Conservation (phyloP, 2,797 vertebrate species). For the Micrastur ruficollis region DNA sequence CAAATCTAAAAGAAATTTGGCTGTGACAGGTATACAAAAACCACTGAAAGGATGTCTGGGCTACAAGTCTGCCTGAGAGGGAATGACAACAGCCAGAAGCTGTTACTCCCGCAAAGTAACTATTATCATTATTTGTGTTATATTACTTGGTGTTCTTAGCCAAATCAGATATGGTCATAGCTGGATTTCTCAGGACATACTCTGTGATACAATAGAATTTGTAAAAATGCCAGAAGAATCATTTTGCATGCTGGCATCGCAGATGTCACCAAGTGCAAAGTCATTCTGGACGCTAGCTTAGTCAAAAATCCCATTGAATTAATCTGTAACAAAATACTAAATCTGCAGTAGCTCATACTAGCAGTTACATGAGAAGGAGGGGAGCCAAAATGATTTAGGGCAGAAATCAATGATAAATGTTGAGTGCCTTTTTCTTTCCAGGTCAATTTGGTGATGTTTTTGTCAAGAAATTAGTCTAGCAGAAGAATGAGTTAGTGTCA, state of each 20-base stretch:
- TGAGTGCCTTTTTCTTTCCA: conserved; percentile 11
- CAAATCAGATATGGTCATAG: conserved; percentile 41
- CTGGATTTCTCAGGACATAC: conserved; percentile 41
- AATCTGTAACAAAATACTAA: conserved; percentile 36
- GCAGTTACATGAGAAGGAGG: not conserved
- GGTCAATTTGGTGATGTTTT: conserved; percentile 18
- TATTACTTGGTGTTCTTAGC: conserved; percentile 6
- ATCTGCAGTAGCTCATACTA: conserved; percentile 7
- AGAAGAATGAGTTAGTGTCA: not conserved
- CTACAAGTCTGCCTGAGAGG: not conserved
- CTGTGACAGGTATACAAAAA: not conserved
- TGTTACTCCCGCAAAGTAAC: conserved; percentile 19
- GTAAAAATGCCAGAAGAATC: conserved; percentile 52
- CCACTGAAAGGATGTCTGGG: not conserved
- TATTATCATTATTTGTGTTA: not conserved
- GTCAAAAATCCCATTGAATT: conserved; percentile 50
- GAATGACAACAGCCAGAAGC: conserved; percentile 36
- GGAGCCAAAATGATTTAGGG: conserved; percentile 23
- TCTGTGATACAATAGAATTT: not conserved
- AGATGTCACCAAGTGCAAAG: conserved; percentile 58
- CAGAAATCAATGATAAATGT: conserved; percentile 27
- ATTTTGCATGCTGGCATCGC: conserved; percentile 55
- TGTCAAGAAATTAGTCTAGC: conserved; percentile 39
- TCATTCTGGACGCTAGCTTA: conserved; percentile 33
- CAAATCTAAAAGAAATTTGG: not conserved